Evolutionary conservation across 2,113 vertebrate species (phyloP), one percentile per base, ranked within the genome.

Genomic region (Parus major): DNA sequence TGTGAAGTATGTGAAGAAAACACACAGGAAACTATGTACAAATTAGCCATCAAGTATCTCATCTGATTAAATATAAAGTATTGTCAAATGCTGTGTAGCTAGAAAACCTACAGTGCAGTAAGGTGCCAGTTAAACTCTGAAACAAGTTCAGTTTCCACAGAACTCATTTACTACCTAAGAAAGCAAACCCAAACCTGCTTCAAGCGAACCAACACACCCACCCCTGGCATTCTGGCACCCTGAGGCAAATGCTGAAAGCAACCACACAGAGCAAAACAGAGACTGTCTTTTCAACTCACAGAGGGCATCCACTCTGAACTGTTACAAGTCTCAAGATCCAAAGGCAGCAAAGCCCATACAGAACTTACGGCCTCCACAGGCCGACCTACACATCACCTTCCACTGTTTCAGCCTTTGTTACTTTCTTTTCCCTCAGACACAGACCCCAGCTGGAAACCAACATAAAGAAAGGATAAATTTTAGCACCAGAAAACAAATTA

Each of bases 261-360:
- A 55, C 7, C 27, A 55, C 28, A 25, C 11, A 60, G 28, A 10
- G 31, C 5, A 42, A 11, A 89, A 60, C 10, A 82, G 33, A 0
- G 0, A 41, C 10, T 0, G 0, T 10, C 25, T 59, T 59, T 85
- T 52, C 41, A 66, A 12, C 20, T 41, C 60, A 21, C 13, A 19
- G 36, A 35, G 3, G 33, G 41, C 68, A 88, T 7, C 1, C 0
- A 64, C 42, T 72, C 63, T 65, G 4, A 88, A 44, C 17, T 39
- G 4, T 44, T 46, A 3, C 3, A 44, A 33, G 50, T 8, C 35
- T n/a, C 59, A 42, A 78, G 52, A 91, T 15, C 11, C 33, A 70
- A 61, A 65, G 25, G 36, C 42, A 93, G 17, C 10, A 28, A 86
- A 63, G 35, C 22, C 60, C 15, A 1, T 13, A 50, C 50, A 69